Evolutionary conservation across 2,797 vertebrate species (phyloP).

Genomic region (Hapalemur alaotrensis): DNA sequence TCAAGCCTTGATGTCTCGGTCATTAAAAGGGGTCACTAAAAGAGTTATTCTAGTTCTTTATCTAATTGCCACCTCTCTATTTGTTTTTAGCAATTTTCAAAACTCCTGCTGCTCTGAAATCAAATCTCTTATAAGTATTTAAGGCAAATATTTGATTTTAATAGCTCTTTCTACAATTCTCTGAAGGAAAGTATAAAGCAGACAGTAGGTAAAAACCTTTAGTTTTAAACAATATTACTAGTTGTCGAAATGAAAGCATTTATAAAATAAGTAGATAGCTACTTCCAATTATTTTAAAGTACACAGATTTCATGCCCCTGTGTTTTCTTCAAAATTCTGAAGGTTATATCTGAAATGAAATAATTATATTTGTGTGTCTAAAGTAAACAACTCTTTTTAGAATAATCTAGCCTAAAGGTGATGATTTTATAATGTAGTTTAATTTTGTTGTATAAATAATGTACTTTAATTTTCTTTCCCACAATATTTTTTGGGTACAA

Average conservation of each 20-base stretch:
- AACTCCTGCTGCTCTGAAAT: background rate
- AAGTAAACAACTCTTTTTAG: background rate
- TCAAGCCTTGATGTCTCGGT: background rate
- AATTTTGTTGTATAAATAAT: background rate
- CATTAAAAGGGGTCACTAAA: background rate
- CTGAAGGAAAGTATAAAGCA: background rate
- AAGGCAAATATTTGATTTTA: background rate
- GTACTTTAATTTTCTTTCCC: background rate
- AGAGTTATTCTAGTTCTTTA: background rate
- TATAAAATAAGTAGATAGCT: background rate
- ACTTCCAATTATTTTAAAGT: background rate
- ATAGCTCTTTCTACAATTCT: background rate
- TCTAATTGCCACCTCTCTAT: background rate
- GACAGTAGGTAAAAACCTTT: background rate
- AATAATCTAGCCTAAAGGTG: background rate
- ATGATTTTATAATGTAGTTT: background rate
- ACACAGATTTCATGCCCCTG: background rate
- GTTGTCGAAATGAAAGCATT: background rate
- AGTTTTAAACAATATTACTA: background rate
- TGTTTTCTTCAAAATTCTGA: constrained; percentile 33
- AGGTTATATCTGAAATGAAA: background rate
- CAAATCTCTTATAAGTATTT: background rate
- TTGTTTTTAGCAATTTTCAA: background rate
- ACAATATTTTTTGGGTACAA: background rate
- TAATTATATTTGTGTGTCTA: background rate